phyloP scores from a whole-genome alignment of 2,113 vertebrate species.

The Steatornis caripensis region DNA sequence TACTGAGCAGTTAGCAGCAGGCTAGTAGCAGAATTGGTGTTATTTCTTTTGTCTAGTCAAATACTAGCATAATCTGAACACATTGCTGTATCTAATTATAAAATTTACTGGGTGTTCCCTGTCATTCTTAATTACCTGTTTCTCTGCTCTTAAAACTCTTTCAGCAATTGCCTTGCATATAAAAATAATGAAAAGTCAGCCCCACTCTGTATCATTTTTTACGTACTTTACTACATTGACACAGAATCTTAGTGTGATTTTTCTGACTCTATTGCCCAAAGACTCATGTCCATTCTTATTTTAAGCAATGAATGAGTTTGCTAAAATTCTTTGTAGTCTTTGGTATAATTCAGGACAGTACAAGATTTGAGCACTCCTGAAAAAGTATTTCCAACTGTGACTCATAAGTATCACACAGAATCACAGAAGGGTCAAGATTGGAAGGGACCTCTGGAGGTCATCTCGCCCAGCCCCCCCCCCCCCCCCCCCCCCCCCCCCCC shows the following conservation, averaged over 20 bases:
- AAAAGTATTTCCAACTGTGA: background rate
- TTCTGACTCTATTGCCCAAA: background rate
- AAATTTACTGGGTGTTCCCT: background rate
- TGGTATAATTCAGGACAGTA: background rate
- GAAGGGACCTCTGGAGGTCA: background rate
- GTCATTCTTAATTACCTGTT: background rate
- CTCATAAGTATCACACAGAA: background rate
- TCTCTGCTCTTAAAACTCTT: background rate
- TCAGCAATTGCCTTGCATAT: background rate
- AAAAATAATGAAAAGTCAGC: background rate
- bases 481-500: no score
- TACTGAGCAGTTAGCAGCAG: background rate
- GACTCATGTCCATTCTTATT: background rate
- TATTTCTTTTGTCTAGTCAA: background rate
- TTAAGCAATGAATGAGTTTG: background rate
- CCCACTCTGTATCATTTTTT: background rate
- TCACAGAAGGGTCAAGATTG: background rate
- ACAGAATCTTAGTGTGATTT: background rate
- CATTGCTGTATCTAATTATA: background rate
- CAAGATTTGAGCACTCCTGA: background rate
- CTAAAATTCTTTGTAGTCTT: background rate
- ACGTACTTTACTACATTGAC: background rate
- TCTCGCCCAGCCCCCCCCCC: accelerated
- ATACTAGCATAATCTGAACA: background rate
- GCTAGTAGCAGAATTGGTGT: background rate